A percentile compares a stretch with the other conserved stretches of the same genome.
Evolutionary conservation across 2,113 vertebrate species (phyloP).

Genomic region (Bubalus kerabau): DNA sequence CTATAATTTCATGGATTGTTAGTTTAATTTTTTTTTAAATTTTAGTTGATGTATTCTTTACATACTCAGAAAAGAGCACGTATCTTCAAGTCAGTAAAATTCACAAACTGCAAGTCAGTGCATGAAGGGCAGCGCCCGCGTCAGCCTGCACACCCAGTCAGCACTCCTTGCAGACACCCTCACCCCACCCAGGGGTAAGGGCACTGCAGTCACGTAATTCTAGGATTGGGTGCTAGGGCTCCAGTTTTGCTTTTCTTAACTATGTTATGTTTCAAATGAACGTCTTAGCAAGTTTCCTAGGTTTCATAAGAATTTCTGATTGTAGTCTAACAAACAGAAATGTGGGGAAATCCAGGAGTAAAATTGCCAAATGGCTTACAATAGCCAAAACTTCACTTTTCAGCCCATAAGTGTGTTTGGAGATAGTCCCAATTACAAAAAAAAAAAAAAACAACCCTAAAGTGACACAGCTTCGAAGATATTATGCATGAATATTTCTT

Average conservation of each 20-base stretch:
- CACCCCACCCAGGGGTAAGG: not conserved
- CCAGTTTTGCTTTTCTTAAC: conserved; percentile 26
- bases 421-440: not conserved
- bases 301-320: conserved; percentile 53
- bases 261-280: conserved; percentile 33
- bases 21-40: not conserved
- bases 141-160: fast-evolving
- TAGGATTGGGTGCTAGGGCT: not conserved
- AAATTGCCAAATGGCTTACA: conserved; percentile 46
- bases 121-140: not conserved
- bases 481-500: not conserved
- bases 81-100: not conserved
- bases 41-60: not conserved
- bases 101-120: not conserved
- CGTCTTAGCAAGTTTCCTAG: not conserved
- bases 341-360: conserved; percentile 69
- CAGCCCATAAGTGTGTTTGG: conserved; percentile 9
- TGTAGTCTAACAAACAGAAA: conserved; percentile 62
- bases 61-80: not conserved
- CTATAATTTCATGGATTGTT: not conserved
- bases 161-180: not conserved
- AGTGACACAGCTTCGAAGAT: not conserved
- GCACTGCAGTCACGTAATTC: not conserved
- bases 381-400: conserved; percentile 16
- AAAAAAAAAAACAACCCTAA: not conserved